These are phyloP conservation scores for Cartodere bifasciata DNA, from an alignment of 2,888 invertebrate species.

Conservation along the genomic window DNA sequence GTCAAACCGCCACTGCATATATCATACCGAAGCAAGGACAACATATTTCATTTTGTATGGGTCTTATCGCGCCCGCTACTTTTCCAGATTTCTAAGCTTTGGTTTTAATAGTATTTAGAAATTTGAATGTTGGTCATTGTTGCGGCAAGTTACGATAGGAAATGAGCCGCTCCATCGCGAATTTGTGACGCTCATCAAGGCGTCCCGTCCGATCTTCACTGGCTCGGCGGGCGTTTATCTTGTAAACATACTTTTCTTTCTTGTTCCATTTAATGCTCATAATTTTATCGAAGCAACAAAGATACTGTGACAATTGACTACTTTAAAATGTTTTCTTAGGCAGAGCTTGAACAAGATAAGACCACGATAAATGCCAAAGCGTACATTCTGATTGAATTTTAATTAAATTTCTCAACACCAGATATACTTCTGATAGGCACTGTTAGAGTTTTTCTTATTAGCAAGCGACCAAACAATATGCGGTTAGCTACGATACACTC, in stretches of 20 bases:
- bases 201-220: too few species aligned
- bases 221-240: slow-evolving; percentile 30
- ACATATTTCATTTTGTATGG: slow-evolving; percentile 33
- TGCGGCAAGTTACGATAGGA: too few species aligned
- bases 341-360: slow-evolving; percentile 32
- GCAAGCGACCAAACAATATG: slow-evolving; percentile 32
- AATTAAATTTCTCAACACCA: slow-evolving; percentile 34
- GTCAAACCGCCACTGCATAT: slow-evolving; percentile 21
- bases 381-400: slow-evolving; percentile 37
- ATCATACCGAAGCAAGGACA: slow-evolving; percentile 21
- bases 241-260: slow-evolving; percentile 26
- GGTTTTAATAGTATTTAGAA: too few species aligned
- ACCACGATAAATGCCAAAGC: slow-evolving; percentile 32
- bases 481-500: slow-evolving; percentile 34
- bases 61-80: too few species aligned
- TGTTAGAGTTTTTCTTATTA: slow-evolving; percentile 36
- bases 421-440: slow-evolving; percentile 32
- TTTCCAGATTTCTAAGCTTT: too few species aligned
- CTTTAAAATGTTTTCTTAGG: slow-evolving; percentile 37
- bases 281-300: slow-evolving; percentile 27
- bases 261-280: slow-evolving; percentile 28
- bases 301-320: slow-evolving; percentile 34
- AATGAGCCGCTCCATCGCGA: too few species aligned
- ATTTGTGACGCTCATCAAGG: too few species aligned
- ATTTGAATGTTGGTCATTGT: too few species aligned